Evolutionary conservation across 2,797 vertebrate genomes (phyloP).

Genomic region (Paguma larvata): DNA sequence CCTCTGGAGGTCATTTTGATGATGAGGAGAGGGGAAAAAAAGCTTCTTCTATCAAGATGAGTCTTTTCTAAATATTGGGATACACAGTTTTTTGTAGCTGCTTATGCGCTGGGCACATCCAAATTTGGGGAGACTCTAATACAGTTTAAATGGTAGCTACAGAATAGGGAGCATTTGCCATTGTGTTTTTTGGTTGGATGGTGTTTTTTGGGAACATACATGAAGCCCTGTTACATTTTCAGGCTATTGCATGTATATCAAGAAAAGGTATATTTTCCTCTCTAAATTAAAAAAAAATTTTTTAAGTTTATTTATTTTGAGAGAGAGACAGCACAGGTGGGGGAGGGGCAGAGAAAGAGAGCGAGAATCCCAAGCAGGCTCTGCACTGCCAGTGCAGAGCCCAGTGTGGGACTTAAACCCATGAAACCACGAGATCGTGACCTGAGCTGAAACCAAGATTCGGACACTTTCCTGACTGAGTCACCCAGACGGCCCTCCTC

Average conservation of each 20-base stretch:
- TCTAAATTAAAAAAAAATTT: not conserved
- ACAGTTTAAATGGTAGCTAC: not conserved
- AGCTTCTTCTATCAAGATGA: not conserved
- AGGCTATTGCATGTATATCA: not conserved
- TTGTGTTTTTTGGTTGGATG: not conserved
- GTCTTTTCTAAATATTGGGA: slow-evolving; percentile 37
- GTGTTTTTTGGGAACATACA: not conserved
- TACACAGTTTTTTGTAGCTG: not conserved
- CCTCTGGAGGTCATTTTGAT: not conserved
- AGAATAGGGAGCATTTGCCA: not conserved
- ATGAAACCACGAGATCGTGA: no score
- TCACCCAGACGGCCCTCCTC: not conserved
- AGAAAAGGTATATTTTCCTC: not conserved
- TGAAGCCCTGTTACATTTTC: not conserved
- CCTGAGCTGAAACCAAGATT: no score
- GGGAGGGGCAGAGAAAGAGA: no score
- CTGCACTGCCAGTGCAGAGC: no score
- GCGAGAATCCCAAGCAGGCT: no score
- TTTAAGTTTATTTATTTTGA: no score
- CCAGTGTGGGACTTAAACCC: no score
- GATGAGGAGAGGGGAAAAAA: not conserved
- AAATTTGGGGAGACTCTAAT: not conserved
- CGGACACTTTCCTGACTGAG: no score
- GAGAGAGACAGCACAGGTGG: no score
- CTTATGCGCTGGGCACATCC: not conserved